phyloP scores from a whole-genome alignment of 2,888 invertebrate genomes.

The Osmoderma eremita region DNA sequence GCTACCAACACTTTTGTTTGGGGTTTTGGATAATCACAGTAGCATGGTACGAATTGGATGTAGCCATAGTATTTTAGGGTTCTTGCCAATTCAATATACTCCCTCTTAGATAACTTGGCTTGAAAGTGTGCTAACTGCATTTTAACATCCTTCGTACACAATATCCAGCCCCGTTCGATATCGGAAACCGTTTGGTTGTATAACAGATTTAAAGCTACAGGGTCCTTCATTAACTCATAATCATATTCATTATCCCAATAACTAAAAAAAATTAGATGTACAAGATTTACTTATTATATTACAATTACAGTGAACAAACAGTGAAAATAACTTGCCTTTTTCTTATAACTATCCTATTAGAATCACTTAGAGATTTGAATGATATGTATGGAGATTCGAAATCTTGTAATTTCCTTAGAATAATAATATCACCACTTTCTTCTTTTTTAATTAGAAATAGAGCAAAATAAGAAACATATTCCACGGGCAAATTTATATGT shows the following conservation, averaged over 20 bases:
- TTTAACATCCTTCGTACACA: constrained; percentile 73
- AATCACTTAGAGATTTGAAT: constrained; percentile 80
- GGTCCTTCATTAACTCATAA: constrained; percentile 82
- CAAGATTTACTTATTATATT: background rate
- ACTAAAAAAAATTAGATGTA: constrained; percentile 64
- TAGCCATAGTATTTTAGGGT: constrained; percentile 90
- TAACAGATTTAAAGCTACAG: constrained; percentile 84
- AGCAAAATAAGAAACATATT: constrained; percentile 88
- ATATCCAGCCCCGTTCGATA: constrained; percentile 87
- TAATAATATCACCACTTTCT: constrained; percentile 75
- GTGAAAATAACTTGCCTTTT: constrained; percentile 73
- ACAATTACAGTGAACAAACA: background rate
- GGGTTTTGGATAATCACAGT: constrained; percentile 80
- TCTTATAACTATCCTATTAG: constrained; percentile 81
- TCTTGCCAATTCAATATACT: constrained; percentile 88
- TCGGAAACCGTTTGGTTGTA: constrained; percentile 90
- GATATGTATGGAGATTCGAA: constrained; percentile 98
- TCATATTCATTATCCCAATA: constrained; percentile 92
- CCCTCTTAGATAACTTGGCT: constrained; percentile 82
- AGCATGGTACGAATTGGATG: constrained; percentile 79
- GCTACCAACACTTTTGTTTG: constrained; percentile 77
- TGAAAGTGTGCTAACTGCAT: constrained; percentile 77
- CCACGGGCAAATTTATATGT: constrained; percentile 81
- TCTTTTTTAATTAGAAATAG: constrained; percentile 86
- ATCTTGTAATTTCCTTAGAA: constrained; percentile 90